These are phyloP conservation scores for Pagrus major DNA, from an alignment of 2,113 vertebrate genomes.

Conservation along the genomic window DNA sequence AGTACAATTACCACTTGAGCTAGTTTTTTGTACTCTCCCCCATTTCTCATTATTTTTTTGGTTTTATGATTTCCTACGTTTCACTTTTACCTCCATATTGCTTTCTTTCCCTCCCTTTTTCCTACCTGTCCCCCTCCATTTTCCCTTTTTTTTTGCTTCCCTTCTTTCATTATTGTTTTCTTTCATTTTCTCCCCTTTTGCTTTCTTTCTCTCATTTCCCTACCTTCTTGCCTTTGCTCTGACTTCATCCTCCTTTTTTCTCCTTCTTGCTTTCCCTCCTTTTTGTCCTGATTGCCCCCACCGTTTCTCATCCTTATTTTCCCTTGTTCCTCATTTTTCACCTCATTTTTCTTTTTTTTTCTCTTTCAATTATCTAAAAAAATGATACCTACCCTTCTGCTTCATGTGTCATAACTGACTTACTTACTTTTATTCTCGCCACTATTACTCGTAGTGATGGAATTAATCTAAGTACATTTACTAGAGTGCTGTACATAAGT, in stretches of 20 bases:
- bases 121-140: not conserved
- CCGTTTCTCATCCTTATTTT: not conserved
- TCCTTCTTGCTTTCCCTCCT: not conserved
- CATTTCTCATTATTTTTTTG: too few species aligned
- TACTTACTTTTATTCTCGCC: too few species aligned
- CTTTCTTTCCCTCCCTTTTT: not conserved
- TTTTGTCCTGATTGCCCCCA: not conserved
- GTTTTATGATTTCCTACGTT: too few species aligned
- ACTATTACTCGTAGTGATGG: too few species aligned
- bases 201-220: not conserved
- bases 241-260: too few species aligned
- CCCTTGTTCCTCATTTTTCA: not conserved
- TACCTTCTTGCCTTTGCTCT: not conserved
- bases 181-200: too few species aligned
- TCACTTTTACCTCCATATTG: not conserved
- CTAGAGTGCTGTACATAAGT: too few species aligned
- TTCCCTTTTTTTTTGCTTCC: not conserved
- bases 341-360: not conserved
- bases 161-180: not conserved
- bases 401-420: too few species aligned
- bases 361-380: not conserved
- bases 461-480: too few species aligned
- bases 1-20: too few species aligned
- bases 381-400: not conserved
- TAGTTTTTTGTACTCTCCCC: too few species aligned